Evolutionary conservation across 2,797 vertebrate species (phyloP).

Genomic region (Australoheros facetus): DNA sequence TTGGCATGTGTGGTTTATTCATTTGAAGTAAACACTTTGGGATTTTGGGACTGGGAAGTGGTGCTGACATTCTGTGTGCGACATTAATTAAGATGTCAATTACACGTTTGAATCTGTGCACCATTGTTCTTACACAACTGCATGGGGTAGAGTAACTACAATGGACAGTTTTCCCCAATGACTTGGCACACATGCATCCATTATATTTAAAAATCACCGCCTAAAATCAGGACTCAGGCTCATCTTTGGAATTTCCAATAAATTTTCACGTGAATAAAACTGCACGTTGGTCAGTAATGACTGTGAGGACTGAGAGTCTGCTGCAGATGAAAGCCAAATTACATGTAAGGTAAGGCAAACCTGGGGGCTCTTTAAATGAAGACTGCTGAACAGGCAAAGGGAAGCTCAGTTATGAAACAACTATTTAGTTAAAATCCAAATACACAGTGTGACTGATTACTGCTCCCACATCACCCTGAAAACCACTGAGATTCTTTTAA

Average conservation of each 20-base stretch:
- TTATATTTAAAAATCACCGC: background rate
- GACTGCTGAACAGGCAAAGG: background rate
- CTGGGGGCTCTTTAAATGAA: too few species aligned
- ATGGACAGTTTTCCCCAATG: background rate
- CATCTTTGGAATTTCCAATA: background rate
- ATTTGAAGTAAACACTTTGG: conserved; percentile 41
- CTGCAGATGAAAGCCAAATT: too few species aligned
- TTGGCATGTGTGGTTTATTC: conserved; percentile 53
- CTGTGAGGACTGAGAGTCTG: too few species aligned
- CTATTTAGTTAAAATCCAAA: background rate
- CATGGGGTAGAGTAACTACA: background rate
- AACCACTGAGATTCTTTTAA: background rate
- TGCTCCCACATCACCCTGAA: background rate
- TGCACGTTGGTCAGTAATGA: background rate
- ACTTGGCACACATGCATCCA: background rate
- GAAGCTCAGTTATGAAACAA: background rate
- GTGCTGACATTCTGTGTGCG: conserved; percentile 15
- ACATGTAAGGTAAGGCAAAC: too few species aligned
- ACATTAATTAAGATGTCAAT: background rate
- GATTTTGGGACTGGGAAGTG: conserved; percentile 11
- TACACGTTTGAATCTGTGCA: background rate
- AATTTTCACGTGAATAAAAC: background rate
- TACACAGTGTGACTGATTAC: background rate
- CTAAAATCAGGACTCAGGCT: background rate
- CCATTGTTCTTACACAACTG: background rate